A percentile compares a stretch with the other conserved stretches of the same genome.
These are phyloP conservation scores for Tragelaphus strepsiceros DNA, from an alignment of 2,113 vertebrate genomes.

Conservation along the genomic window DNA sequence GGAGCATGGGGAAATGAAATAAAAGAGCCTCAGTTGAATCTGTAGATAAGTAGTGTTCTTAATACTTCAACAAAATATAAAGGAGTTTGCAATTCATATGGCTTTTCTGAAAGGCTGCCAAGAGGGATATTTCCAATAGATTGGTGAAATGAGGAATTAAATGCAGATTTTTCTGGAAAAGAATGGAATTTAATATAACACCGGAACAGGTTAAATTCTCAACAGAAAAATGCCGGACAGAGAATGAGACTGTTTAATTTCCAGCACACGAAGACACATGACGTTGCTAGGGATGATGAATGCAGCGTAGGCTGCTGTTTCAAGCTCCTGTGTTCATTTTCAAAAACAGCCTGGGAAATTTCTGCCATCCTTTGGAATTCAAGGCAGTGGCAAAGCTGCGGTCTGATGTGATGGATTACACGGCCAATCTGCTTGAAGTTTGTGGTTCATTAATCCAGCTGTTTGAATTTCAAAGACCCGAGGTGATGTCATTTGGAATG, in stretches of 20 bases:
- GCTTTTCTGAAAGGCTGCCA: constrained; percentile 49
- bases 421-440: constrained; percentile 57
- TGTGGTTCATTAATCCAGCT: constrained; percentile 58
- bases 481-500: constrained; percentile 64
- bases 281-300: background rate
- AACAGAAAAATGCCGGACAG: constrained; percentile 19
- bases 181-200: constrained; percentile 53
- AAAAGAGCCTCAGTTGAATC: constrained; percentile 34
- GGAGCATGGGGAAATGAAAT: constrained; percentile 44
- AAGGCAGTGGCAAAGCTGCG: background rate
- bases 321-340: constrained; percentile 6
- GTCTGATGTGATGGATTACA: constrained; percentile 50
- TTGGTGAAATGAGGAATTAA: constrained; percentile 50
- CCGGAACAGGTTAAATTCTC: constrained; percentile 49
- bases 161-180: constrained; percentile 55
- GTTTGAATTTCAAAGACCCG: constrained; percentile 63
- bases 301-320: background rate
- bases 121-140: constrained; percentile 61
- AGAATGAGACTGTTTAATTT: constrained; percentile 9
- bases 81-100: constrained; percentile 29
- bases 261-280: background rate
- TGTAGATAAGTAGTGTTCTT: constrained; percentile 35
- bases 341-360: constrained; percentile 59
- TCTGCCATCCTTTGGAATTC: constrained; percentile 1
- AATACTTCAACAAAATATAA: constrained; percentile 34